phyloP scores from a whole-genome alignment of 2,888 invertebrate species.

The Orchesellides sinensis region DNA sequence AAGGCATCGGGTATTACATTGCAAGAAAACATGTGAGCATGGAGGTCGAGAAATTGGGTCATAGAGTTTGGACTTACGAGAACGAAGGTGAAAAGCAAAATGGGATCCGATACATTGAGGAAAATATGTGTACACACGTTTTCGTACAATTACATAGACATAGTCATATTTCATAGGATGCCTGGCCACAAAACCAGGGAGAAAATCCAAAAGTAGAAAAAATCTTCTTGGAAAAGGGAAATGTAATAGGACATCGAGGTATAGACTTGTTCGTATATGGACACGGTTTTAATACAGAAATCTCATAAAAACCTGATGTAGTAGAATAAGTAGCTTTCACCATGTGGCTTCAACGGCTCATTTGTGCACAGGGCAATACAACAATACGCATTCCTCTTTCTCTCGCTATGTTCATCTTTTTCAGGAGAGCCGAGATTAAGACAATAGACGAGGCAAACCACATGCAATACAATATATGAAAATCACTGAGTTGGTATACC shows the following conservation, averaged over 20 bases:
- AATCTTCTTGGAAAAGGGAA: too few species aligned
- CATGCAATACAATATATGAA: too few species aligned
- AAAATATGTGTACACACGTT: conserved; percentile 21
- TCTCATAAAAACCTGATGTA: conserved; percentile 44
- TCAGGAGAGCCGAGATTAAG: too few species aligned
- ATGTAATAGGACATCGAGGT: too few species aligned
- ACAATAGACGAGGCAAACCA: too few species aligned
- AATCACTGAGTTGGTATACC: too few species aligned
- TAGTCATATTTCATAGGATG: conserved; percentile 43
- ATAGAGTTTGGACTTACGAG: conserved; percentile 36
- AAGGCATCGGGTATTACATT: neutral
- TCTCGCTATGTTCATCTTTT: too few species aligned
- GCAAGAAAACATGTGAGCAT: conserved; percentile 8
- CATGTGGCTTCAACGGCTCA: conserved; percentile 42
- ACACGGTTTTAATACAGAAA: conserved; percentile 15
- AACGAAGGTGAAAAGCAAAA: conserved; percentile 34
- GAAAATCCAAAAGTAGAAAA: conserved; percentile 17
- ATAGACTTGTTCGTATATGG: too few species aligned
- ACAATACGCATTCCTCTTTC: too few species aligned
- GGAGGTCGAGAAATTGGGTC: conserved; percentile 53
- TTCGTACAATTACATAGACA: neutral
- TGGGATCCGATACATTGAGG: conserved; percentile 15
- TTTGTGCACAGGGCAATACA: too few species aligned
- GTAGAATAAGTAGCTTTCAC: conserved; percentile 46
- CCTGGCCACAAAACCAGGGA: neutral